A percentile compares a stretch with the other conserved stretches of the same genome.
Conservation (phyloP, 30 jellyfish, hydroid and myxozoan genomes). For the Pelagia noctiluca region DNA sequence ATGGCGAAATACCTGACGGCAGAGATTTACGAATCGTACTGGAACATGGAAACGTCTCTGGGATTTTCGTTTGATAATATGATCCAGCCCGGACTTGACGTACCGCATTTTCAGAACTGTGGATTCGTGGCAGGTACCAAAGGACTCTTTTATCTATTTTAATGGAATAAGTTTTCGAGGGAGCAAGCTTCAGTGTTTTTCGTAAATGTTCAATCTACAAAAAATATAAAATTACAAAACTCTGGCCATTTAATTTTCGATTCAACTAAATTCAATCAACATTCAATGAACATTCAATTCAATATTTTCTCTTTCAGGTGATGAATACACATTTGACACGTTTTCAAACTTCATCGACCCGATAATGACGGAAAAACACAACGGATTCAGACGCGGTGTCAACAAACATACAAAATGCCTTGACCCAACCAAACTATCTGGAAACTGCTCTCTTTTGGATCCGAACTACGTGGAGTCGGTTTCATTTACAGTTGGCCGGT, state of each 20-base stretch:
- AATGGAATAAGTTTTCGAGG: too few relatives aligned
- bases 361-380: slow-evolving; percentile 53
- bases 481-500: slow-evolving; percentile 65
- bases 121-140: slow-evolving; percentile 59
- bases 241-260: too few relatives aligned
- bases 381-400: slow-evolving; percentile 52
- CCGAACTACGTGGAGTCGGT: slow-evolving; percentile 52
- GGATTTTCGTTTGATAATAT: slow-evolving; percentile 48
- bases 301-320: too few relatives aligned
- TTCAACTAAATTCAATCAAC: too few relatives aligned
- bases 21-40: slow-evolving; percentile 46
- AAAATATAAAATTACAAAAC: too few relatives aligned
- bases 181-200: too few relatives aligned
- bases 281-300: too few relatives aligned
- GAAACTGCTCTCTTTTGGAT: slow-evolving; percentile 43
- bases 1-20: slow-evolving; percentile 65
- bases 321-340: slow-evolving; percentile 34
- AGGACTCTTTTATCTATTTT: too few relatives aligned
- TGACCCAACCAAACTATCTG: slow-evolving; percentile 42
- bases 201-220: too few relatives aligned
- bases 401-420: slow-evolving; percentile 46
- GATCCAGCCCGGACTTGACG: slow-evolving; percentile 63
- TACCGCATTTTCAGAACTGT: slow-evolving; percentile 61
- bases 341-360: slow-evolving; percentile 51
- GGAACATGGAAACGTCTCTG: slow-evolving; percentile 58